Conservation (phyloP, 1,140 invertebrate genomes). For the Trichonephila clavata region DNA sequence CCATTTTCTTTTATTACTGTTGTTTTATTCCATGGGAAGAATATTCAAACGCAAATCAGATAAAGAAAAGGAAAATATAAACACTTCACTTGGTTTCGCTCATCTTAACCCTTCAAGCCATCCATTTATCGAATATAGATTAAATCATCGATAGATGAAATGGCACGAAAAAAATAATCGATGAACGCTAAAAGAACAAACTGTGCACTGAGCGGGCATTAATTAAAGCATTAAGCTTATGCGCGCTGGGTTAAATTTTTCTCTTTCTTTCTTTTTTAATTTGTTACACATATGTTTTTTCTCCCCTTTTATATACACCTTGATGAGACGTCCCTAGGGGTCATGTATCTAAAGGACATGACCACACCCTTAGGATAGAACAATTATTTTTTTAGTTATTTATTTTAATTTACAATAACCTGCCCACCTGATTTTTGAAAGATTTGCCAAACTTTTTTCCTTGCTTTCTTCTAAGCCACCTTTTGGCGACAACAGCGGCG, state of each 20-base stretch:
- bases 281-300: constrained; percentile 31
- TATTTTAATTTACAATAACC: constrained; percentile 39
- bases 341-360: constrained; percentile 22
- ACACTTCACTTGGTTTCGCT: background rate
- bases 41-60: constrained; percentile 27
- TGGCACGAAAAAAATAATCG: constrained; percentile 22
- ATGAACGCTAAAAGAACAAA: constrained; percentile 4
- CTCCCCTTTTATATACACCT: constrained; percentile 3
- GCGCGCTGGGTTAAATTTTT: background rate
- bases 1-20: background rate
- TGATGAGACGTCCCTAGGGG: background rate
- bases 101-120: constrained; percentile 19
- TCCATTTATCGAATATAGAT: background rate
- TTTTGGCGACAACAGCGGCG: constrained; percentile 35
- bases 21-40: background rate
- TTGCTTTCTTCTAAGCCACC: background rate
- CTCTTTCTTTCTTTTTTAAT: background rate
- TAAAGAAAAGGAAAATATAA: background rate
- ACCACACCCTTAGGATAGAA: constrained; percentile 28
- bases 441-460: constrained; percentile 18
- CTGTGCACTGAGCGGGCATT: constrained; percentile 3
- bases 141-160: constrained; percentile 35
- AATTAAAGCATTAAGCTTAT: constrained; percentile 29
- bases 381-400: constrained; percentile 1
- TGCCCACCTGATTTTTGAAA: constrained; percentile 36